Conservation (phyloP, 2,113 vertebrate species). For the Rhea pennata region DNA sequence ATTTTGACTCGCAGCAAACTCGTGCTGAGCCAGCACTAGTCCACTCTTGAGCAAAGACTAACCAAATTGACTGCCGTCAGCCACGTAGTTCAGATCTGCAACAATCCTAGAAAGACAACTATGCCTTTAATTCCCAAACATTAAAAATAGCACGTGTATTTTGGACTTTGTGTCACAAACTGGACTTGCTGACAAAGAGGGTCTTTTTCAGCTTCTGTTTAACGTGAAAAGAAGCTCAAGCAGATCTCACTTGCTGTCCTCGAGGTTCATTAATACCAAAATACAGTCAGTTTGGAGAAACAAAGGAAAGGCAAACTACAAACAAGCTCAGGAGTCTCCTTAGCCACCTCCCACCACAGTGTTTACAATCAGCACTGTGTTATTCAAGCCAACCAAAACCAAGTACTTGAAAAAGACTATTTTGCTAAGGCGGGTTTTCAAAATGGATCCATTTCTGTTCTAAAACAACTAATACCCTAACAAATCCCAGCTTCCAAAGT, state of each 20-base stretch:
- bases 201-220: not conserved
- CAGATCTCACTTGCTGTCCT: not conserved
- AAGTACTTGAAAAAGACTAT: not conserved
- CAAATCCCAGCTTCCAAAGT: not conserved
- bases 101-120: not conserved
- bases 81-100: not conserved
- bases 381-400: not conserved
- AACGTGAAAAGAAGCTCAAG: not conserved
- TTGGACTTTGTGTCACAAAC: not conserved
- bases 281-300: not conserved
- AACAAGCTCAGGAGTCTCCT: not conserved
- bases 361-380: not conserved
- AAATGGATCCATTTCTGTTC: not conserved
- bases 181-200: not conserved
- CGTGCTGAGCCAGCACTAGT: not conserved
- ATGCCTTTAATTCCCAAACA: not conserved
- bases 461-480: not conserved
- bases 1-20: not conserved
- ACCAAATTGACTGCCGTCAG: not conserved
- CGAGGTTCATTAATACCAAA: not conserved
- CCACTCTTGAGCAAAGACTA: not conserved
- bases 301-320: slow-evolving; percentile 23
- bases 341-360: not conserved
- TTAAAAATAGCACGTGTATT: not conserved
- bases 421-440: accelerated